Base-by-base conservation (phyloP, 2,888 invertebrate species). In the Nemapogon koenigi region DNA sequence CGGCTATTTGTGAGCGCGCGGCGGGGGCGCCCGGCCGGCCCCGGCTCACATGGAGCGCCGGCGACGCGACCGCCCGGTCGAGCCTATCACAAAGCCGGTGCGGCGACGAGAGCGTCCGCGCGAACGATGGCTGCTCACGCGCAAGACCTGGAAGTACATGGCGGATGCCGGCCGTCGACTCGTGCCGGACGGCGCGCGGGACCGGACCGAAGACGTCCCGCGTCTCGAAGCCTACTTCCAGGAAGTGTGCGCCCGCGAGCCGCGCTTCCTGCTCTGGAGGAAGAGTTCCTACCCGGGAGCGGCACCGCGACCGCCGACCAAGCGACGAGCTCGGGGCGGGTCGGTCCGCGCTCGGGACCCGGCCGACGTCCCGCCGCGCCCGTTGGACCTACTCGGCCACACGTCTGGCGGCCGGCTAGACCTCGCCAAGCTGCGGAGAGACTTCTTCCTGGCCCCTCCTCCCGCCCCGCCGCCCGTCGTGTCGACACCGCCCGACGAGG, bases 91-190 rank as follows among this genome's bases (percentile, higher is more conserved):
- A 43, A 81, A 79, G 56, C 70, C 81, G 35, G 70, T 81, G 51
- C 71, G 83, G 41, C 83, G 82, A 49, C 78, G 83, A 36, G 70
- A 81, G 40, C 82, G 81, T 57, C 71, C 81, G 51, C 88, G 88
- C 57, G 93, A 93, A 66, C 83, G 93, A 63, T 94, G 93, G 93
- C 80, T 93, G 42, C 81, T 93, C 41, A 93, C 93, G 30, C 80
- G 93, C 42, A 93, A 94, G 71, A 93, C 93, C 33, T 93, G 93
- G 93, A 82, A 91, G 51, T 93, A 93, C 66, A 94, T 94, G 93
- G 86, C 91, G n/a, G 93, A 93, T 51, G 91, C 92, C 18, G 93
- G 93, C 30, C 85, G 90, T 42, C 88, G 89, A 56, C 81, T 94
- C 36, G 87, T 93, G 40, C 93, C 93, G n/a, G 92, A 92, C 36